phyloP scores from a whole-genome alignment of 2,113 vertebrate genomes.

The Seriola rivoliana region DNA sequence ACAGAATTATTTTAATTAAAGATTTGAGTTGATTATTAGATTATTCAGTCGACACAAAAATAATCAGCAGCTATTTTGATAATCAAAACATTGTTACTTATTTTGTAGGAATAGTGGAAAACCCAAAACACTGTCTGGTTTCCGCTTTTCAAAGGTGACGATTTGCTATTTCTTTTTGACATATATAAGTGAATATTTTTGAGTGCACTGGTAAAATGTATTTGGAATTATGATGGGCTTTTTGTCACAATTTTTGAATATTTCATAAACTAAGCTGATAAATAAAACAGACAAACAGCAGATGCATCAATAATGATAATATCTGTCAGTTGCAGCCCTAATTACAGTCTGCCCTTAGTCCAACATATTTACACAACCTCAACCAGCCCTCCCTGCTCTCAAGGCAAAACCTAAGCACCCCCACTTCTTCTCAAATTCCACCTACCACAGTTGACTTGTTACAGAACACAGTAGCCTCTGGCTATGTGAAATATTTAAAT shows the following conservation, averaged over 20 bases:
- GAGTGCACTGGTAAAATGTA: background rate
- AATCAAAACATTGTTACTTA: background rate
- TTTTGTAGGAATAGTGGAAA: background rate
- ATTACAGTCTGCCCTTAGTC: background rate
- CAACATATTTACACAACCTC: background rate
- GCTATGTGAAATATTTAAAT: constrained; percentile 16
- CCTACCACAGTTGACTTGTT: background rate
- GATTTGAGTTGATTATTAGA: background rate
- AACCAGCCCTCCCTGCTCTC: background rate
- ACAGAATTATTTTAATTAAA: background rate
- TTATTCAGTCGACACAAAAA: background rate
- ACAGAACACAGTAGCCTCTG: background rate
- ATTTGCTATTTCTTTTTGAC: background rate
- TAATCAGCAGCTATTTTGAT: background rate
- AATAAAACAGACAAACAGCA: background rate
- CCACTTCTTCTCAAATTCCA: background rate
- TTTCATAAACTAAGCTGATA: background rate
- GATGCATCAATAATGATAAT: no score
- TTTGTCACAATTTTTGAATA: background rate
- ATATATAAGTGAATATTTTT: background rate
- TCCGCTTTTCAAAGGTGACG: background rate
- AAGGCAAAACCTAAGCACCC: background rate
- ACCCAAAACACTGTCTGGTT: background rate
- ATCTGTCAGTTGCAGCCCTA: background rate
- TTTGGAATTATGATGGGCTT: no score